Evolutionary conservation across 2,113 vertebrate genomes (phyloP), one percentile per base, ranked within the genome.

Genomic region (Notothenia coriiceps): DNA sequence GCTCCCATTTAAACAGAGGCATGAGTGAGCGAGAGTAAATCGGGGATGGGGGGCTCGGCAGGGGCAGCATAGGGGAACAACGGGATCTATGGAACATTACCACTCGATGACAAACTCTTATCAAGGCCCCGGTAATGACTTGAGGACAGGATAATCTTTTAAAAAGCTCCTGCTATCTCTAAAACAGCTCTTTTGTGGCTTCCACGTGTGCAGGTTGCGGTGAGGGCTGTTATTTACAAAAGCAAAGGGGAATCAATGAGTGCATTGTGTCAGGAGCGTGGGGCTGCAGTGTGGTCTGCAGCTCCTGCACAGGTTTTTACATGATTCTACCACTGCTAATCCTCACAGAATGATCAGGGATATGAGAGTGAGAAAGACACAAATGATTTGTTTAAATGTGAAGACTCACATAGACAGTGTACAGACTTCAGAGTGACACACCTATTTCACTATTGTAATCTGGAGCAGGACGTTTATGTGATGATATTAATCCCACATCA

Each of bases 41-140:
- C 2, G 11, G 44, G 50, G 5, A 29, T 43, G 51, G 33, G 69
- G 56, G 60, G 33, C 60, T 20, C 3, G 35, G 46, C 13, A 10
- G 77, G 56, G 40, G 62, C 47, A 20, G 63, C 82, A 50, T 70
- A 64, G 83, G 75, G 75, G 76, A 79, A 72, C 82, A 69, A 76
- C 81, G 86, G 89, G 86, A 90, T 86, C 86, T 86, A 33, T 83
- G 86, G 67, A 75, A 65, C 88, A 83, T 92, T 87, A 82, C 85
- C 84, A 63, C 77, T 44, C 17, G 80, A 81, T 89, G 87, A 87
- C 85, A 83, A 84, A 82, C 67, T 55, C 83, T 90, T 89, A 90
- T 89, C 72, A 1, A 74, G 35, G 77, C 49, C 40, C 61, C 47
- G 18, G 65, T 87, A 91, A 92, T 88, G 84, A 89, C 82, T 84